These are phyloP conservation scores for Omphaloscelis lunosa DNA, from an alignment of 2,888 invertebrate species.

Conservation along the genomic window DNA sequence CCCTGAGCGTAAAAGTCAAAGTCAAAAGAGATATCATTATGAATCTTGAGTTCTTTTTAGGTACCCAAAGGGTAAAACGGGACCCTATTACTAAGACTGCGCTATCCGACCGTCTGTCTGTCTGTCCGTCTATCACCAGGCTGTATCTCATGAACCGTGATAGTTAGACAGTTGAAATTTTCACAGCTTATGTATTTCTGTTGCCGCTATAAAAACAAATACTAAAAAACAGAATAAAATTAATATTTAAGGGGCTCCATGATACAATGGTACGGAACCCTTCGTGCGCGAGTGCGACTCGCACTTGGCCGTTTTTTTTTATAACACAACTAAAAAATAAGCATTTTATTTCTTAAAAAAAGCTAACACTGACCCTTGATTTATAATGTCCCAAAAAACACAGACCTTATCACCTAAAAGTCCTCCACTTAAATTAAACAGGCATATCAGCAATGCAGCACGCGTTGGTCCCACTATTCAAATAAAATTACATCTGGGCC, in stretches of 20 bases:
- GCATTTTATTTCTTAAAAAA: slow-evolving; percentile 25
- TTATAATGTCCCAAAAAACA: slow-evolving; percentile 15
- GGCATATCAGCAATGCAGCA: slow-evolving; percentile 47
- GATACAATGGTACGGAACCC: too few relatives aligned
- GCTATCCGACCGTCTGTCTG: too few relatives aligned
- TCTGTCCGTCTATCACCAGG: too few relatives aligned
- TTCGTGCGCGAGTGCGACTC: too few relatives aligned
- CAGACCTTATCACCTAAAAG: slow-evolving; percentile 23
- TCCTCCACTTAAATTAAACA: slow-evolving; percentile 38
- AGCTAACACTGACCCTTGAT: not conserved
- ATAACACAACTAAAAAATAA: not conserved
- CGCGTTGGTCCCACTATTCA: slow-evolving; percentile 55
- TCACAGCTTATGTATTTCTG: too few relatives aligned
- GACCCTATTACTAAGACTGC: too few relatives aligned
- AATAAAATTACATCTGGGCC: slow-evolving; percentile 48
- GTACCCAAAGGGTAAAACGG: too few relatives aligned
- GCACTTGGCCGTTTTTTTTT: not conserved
- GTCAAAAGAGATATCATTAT: not conserved
- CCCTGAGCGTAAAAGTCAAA: not conserved
- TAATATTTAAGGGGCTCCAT: too few relatives aligned
- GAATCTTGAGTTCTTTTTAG: not conserved
- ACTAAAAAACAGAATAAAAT: too few relatives aligned
- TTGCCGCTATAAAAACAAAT: too few relatives aligned
- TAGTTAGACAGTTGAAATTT: too few relatives aligned
- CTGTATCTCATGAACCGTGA: too few relatives aligned